phyloP scores from a whole-genome alignment of 2,113 vertebrate species.

The Pelecanus crispus region DNA sequence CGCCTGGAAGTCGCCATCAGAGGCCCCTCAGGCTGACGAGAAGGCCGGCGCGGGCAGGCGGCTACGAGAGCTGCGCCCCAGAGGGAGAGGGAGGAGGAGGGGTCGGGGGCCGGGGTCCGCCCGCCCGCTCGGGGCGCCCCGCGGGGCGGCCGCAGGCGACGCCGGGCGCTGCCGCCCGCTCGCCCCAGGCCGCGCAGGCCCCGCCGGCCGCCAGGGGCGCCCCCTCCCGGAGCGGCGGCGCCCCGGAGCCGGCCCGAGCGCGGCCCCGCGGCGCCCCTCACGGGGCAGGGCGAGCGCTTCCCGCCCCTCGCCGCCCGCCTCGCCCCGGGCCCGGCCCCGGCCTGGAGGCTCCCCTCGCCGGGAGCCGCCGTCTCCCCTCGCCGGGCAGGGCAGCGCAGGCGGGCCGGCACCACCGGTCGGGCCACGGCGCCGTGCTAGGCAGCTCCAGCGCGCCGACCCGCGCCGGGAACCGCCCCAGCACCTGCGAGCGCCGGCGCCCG shows the following conservation, averaged over 20 bases:
- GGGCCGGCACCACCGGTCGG: too few species aligned
- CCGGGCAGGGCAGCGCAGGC: neutral
- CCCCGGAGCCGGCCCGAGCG: neutral
- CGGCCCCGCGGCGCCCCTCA: neutral
- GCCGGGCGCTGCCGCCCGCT: neutral
- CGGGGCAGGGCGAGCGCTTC: neutral
- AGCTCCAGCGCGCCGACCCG: neutral
- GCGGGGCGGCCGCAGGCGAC: neutral
- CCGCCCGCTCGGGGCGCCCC: neutral
- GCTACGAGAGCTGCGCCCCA: accelerated
- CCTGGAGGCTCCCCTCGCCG: neutral
- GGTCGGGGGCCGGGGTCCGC: neutral
- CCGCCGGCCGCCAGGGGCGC: neutral
- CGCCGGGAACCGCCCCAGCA: neutral
- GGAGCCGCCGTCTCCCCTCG: neutral
- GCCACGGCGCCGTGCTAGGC: neutral
- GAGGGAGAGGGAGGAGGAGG: accelerated
- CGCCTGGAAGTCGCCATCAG: accelerated
- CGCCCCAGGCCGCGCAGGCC: neutral
- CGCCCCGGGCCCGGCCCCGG: too few species aligned
- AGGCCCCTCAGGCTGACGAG: accelerated
- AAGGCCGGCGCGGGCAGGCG: accelerated
- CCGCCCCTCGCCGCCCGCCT: neutral
- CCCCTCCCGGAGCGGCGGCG: neutral
- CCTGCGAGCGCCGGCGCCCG: neutral